Base-by-base conservation (phyloP, 2,797 vertebrate genomes). In the Megalops cyprinoides region DNA sequence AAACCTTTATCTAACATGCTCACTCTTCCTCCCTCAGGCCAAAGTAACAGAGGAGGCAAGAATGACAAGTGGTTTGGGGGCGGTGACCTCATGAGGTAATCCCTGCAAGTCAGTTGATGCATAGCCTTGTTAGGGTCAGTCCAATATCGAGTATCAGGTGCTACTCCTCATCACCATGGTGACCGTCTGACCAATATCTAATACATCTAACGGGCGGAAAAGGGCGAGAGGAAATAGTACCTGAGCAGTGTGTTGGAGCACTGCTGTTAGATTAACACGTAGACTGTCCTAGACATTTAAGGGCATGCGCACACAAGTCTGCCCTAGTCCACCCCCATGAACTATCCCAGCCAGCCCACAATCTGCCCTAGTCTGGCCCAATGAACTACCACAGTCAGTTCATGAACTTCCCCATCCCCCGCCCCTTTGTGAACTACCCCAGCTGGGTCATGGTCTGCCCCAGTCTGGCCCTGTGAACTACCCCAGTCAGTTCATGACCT, bases 401-500 rank as follows among this genome's bases (percentile, higher is more conserved):
- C 31, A 2, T 25, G 49, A 9, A 25, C 28, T 78, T 8, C n/a
- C 37, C 77, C 77, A 14, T 44, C n/a, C n/a, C n/a, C n/a, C n/a
- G 78, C 20, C 23, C 53, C 31, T 37, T 20, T 15, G 25, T 7
- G 55, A 77, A 44, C 31, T 34, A 4, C 15, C 48, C 74, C 20
- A 37, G 49, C 20, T 3, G 48, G 3, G 10, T 37, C 34, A 31
- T 15, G n/a, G 31, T 5, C 49, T 25, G 74, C 60, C 74, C 76
- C 60, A 51, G 37, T 48, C 65, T 42, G 65, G 18, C 56, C 58
- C 10, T 46, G 31, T 65, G 53, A 42, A 65, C 44, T 34, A 34
- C 65, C 79, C 75, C 79, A 74, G 48, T 75, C 71, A 62, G 42
- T n/a, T n/a, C n/a, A n/a, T 65, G 53, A 42, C 53, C 44, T 62